These are phyloP conservation scores for Halyomorpha halys DNA, from an alignment of 1,140 invertebrate genomes.

Conservation along the genomic window DNA sequence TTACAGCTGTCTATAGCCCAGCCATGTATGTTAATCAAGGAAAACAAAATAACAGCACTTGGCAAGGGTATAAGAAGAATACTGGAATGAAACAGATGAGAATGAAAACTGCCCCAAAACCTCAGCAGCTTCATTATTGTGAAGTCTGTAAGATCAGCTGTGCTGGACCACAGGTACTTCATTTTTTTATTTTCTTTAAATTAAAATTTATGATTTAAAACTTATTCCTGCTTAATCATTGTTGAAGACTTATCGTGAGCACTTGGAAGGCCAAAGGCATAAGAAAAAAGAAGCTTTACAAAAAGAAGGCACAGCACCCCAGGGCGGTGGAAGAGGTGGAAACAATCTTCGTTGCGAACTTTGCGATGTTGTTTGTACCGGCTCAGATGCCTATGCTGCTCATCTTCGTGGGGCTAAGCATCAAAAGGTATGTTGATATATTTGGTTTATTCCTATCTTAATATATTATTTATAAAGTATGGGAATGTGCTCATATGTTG, in stretches of 20 bases:
- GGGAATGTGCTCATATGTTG: no score
- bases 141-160: conserved; percentile 97
- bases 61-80: conserved; percentile 63
- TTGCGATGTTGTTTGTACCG: conserved; percentile 96
- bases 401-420: conserved; percentile 96
- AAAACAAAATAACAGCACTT: conserved; percentile 32
- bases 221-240: neutral
- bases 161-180: conserved; percentile 70
- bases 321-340: conserved; percentile 44
- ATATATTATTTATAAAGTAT: no score
- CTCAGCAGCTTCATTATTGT: conserved; percentile 86
- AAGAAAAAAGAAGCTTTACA: conserved; percentile 93
- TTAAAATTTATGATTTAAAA: neutral
- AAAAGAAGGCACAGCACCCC: conserved; percentile 55
- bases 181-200: neutral
- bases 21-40: conserved; percentile 64
- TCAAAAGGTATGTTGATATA: conserved; percentile 73
- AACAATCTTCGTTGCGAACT: conserved; percentile 75
- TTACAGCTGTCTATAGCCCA: conserved; percentile 77
- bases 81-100: conserved; percentile 50
- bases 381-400: conserved; percentile 93
- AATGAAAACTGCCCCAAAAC: conserved; percentile 72
- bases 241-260: conserved; percentile 82
- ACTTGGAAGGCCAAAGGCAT: conserved; percentile 95
- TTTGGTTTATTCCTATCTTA: no score